A percentile compares a stretch with the other conserved stretches of the same genome.
Evolutionary conservation across 2,797 vertebrate species (phyloP).

Genomic region (Manis crassicaudata): DNA sequence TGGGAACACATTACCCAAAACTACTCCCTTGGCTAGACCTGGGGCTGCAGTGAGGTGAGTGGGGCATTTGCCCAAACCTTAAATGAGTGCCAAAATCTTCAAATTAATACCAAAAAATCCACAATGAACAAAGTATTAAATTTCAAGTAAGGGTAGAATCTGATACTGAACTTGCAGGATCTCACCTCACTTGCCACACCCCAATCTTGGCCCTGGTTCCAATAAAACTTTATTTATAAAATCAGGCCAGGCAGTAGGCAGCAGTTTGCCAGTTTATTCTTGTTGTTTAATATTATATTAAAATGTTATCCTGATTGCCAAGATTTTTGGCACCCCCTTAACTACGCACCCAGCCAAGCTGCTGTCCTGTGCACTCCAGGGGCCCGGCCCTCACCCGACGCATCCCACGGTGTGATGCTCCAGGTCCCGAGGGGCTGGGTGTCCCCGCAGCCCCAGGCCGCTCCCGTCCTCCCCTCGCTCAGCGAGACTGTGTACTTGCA

Average conservation of each 20-base stretch:
- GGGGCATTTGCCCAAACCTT: not conserved
- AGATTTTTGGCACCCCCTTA: not conserved
- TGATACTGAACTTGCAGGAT: not conserved
- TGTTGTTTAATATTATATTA: not conserved
- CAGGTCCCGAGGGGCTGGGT: accelerated
- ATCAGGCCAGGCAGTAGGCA: not conserved
- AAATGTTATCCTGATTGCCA: not conserved
- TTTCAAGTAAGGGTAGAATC: not conserved
- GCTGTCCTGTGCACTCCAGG: accelerated
- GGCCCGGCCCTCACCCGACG: too few species aligned
- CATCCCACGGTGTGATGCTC: accelerated
- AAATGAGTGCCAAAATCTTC: not conserved
- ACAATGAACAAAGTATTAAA: not conserved
- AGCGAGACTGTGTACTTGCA: not conserved
- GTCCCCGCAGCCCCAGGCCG: not conserved
- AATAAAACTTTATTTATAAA: slow-evolving; percentile 57
- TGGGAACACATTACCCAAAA: not conserved
- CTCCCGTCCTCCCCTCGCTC: not conserved
- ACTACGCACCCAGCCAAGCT: not conserved
- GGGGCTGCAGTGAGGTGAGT: not conserved
- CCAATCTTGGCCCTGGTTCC: not conserved
- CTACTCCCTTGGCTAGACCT: not conserved
- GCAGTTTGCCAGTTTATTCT: not conserved
- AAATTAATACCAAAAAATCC: not conserved
- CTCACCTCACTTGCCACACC: not conserved